Base-by-base conservation (phyloP, 2,888 invertebrate genomes). In the Coremacera marginata region DNA sequence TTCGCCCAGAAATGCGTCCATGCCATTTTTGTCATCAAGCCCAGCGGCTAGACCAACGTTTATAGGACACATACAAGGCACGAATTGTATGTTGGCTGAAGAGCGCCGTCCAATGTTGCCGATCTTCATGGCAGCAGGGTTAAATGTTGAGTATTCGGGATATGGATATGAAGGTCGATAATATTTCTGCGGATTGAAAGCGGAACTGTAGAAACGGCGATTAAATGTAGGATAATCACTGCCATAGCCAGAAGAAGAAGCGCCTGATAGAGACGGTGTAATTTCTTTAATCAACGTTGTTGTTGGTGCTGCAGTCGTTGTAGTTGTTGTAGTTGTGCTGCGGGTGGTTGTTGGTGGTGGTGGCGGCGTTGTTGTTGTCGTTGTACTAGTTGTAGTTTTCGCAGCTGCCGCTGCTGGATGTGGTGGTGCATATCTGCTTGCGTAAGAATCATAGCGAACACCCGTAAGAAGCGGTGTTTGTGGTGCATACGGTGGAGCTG, bases 51-150 rank as follows among this genome's bases (percentile, higher is more conserved):
- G 79, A 73, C 84, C 84, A 57, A 88, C 82, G 74, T 83, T 88
- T 4, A 89, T 81, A 0, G 88, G 89, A 76, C 88, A 88, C 88
- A 88, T 87, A 80, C 88, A 89, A 55, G 89, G 88, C 62, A 89
- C 88, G 67, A 88, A 88, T 75, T 88, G 87, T 3, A 84, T 75
- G 75, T 79, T 80, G 1, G 78, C 1, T 8, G 73, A n/a, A 1
- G 52, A 16, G 60, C 44, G 74, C 1, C 16, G 44, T 14, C 31
- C 44, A 27, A 9, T 67, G 25, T 11, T 22, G 63, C n/a, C 75
- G 25, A 67, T 34, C 25, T 75, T 67, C 57, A 52, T 19, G 14
- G 67, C 1, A 34, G 78, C 74, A 52, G 82, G 81, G 79, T 87
- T 87, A 65, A 84, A 83, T 34, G 82, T 77, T 0, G 86, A 84